Base-by-base conservation (phyloP, 1,140 invertebrate genomes). In the Conus betulinus region DNA sequence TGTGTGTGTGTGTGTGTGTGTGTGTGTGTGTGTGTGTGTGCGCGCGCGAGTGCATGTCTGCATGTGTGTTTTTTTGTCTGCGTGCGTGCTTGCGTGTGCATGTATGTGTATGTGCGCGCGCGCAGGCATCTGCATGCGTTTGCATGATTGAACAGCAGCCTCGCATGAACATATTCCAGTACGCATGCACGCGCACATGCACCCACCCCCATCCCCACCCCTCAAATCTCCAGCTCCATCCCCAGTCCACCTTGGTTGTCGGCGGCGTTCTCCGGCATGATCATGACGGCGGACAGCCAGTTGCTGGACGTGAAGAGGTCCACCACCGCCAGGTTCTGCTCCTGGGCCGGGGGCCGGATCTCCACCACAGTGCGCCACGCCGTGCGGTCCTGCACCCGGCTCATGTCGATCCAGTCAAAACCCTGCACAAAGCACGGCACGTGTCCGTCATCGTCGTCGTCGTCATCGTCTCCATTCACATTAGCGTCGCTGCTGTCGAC, bases 321-420 rank as follows among this genome's bases (percentile, higher is more conserved):
- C 11, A 94, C 93, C 5, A 94, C 90, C 1, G 94, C 94, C 55
- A 88, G 57, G 87, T 94, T 94, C 39, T 93, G 89, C 71, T 92
- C 91, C 39, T 88, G 84, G 5, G 92, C 90, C 15, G 93, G 91
- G 25, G 94, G 93, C 25, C 91, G 88, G 17, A 94, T 91, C 87
- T 94, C 92, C 55, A 94, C 88, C 20, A 93, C 51, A 0, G 90
- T 93, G 13, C 88, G 88, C 94, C 94, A 94, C 10, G 88, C 55
- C 8, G 92, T 90, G 17, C 84, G 39, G 78, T 93, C 92, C 51
- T 92, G 90, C 15, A 93, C 92, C 7, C 91, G 91, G 71, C 88
- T 93, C 63, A 91, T 91, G 67, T 94, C 94, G 23, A 93, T 91
- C 92, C 93, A 94, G 87, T 93, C 89, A 90, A 92, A 93, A 4